Evolutionary conservation across 2,888 invertebrate species (phyloP).

Genomic region (Tholera decimalis): DNA sequence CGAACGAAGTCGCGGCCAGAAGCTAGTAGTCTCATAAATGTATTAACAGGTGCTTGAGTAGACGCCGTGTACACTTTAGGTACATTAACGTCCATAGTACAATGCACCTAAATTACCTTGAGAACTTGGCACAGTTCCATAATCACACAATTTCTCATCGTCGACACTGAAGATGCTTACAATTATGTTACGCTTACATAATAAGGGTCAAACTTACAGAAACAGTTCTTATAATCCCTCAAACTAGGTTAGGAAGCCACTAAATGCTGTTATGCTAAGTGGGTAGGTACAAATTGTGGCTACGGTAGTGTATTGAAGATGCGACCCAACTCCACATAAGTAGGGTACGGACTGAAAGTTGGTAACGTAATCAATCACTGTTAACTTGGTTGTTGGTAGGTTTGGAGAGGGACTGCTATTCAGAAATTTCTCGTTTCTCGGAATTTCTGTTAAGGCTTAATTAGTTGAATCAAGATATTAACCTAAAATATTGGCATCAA

Average conservation of each 20-base stretch:
- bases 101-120: constrained; percentile 59
- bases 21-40: neutral
- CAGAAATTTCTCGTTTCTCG: constrained; percentile 16
- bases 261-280: constrained; percentile 46
- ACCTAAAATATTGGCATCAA: no score
- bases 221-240: constrained; percentile 44
- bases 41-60: constrained; percentile 13
- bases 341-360: constrained; percentile 51
- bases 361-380: constrained; percentile 57
- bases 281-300: neutral
- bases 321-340: constrained; percentile 45
- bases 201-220: constrained; percentile 41
- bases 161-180: constrained; percentile 40
- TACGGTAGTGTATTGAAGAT: constrained; percentile 13
- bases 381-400: constrained; percentile 40
- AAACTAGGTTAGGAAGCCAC: constrained; percentile 59
- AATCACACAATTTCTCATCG: constrained; percentile 53
- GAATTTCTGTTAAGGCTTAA: constrained; percentile 20
- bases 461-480: constrained; percentile 21
- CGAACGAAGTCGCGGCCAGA: no score
- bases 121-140: constrained; percentile 55
- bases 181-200: constrained; percentile 55
- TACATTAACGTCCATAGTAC: constrained; percentile 52
- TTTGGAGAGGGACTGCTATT: constrained; percentile 13
- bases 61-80: constrained; percentile 33